Conservation (phyloP, 2,888 invertebrate genomes). For the Stegophylla sp. region DNA sequence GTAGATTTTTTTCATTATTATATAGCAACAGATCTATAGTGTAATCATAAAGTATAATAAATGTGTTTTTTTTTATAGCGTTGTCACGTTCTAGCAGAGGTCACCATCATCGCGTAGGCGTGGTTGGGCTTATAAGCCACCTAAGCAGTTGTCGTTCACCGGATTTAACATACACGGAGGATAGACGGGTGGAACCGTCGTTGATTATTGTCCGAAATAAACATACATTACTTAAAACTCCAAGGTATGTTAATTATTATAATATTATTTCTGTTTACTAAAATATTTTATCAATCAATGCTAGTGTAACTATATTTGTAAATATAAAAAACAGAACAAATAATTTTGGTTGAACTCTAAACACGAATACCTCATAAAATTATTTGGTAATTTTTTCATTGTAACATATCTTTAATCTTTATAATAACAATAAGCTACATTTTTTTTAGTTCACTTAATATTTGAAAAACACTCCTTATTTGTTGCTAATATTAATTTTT, state of each 20-base stretch:
- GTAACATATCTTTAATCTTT: too few relatives aligned
- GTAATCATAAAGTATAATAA: conserved; percentile 9
- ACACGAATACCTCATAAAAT: too few relatives aligned
- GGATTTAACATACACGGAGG: conserved; percentile 63
- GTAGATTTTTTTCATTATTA: conserved; percentile 33
- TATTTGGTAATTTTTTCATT: too few relatives aligned
- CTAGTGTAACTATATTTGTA: too few relatives aligned
- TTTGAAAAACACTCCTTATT: too few relatives aligned
- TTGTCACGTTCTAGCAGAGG: conserved; percentile 59
- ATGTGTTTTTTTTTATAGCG: conserved; percentile 51
- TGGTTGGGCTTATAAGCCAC: conserved; percentile 43
- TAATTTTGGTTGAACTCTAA: too few relatives aligned
- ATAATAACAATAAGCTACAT: too few relatives aligned
- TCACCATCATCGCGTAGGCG: conserved; percentile 59
- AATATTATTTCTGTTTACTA: conserved; percentile 11
- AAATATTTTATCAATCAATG: not conserved
- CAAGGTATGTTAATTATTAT: conserved; percentile 15
- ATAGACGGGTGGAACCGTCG: conserved; percentile 62
- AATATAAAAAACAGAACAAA: too few relatives aligned
- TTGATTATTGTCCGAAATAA: conserved; percentile 63
- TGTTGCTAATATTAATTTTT: too few relatives aligned
- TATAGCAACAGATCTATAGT: conserved; percentile 49
- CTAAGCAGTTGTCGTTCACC: conserved; percentile 50
- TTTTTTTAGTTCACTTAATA: too few relatives aligned
- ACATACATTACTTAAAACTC: conserved; percentile 63